phyloP scores from a whole-genome alignment of 2,797 vertebrate species.

The Manis javanica region DNA sequence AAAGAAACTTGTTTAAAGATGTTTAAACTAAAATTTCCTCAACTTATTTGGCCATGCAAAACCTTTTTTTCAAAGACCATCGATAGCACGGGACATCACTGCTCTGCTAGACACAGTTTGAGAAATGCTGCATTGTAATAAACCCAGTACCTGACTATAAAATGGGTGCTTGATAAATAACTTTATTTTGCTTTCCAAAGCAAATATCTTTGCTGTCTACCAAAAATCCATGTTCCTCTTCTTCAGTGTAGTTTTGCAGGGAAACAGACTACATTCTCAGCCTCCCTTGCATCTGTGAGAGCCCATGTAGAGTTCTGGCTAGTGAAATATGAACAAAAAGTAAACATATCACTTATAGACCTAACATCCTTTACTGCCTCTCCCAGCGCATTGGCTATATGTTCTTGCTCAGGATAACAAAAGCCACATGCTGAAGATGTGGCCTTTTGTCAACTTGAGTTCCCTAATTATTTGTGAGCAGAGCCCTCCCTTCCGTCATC shows the following conservation, averaged over 20 bases:
- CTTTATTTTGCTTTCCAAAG: neutral
- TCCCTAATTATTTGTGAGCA: neutral
- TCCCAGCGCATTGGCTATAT: neutral
- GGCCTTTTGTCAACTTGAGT: neutral
- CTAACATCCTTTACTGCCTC: neutral
- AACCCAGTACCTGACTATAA: neutral
- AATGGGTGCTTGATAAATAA: neutral
- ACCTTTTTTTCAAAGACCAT: neutral
- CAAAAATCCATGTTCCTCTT: neutral
- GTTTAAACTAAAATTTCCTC: neutral
- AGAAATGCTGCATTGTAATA: neutral
- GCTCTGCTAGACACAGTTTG: neutral
- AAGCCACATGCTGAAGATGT: neutral
- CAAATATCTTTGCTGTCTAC: neutral
- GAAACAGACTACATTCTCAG: neutral
- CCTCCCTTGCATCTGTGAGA: neutral
- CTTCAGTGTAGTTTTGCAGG: neutral
- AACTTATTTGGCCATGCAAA: neutral
- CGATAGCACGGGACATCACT: neutral
- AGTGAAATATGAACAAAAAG: neutral
- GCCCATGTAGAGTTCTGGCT: neutral
- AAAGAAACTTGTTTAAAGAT: neutral
- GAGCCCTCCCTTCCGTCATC: neutral
- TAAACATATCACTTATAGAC: neutral
- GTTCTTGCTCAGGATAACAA: neutral